A percentile compares a stretch with the other conserved stretches of the same genome.
phyloP scores from a whole-genome alignment of 2,113 vertebrate genomes.

The Chionomys nivalis region DNA sequence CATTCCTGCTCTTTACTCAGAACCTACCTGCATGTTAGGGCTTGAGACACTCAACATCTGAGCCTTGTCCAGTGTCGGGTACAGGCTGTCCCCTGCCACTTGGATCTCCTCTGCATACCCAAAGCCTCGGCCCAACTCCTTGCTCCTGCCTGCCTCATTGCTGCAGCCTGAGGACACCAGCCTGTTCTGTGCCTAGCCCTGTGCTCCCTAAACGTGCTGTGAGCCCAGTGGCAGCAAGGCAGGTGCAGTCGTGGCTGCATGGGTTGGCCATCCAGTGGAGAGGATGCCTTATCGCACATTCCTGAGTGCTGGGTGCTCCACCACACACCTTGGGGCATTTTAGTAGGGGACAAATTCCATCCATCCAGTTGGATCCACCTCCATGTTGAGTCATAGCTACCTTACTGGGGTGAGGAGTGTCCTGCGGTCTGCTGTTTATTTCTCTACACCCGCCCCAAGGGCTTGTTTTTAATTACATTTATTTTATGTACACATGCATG shows the following conservation, averaged over 20 bases:
- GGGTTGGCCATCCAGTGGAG: neutral
- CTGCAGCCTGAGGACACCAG: neutral
- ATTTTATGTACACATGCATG: neutral
- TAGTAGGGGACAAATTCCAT: neutral
- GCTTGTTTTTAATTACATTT: slow-evolving; percentile 76
- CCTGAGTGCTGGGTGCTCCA: neutral
- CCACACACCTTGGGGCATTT: too few species aligned
- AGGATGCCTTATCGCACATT: accelerated
- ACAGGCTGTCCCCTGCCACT: neutral
- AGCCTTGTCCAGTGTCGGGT: neutral
- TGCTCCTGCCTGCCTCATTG: neutral
- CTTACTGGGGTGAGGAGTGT: neutral
- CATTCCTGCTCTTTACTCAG: neutral
- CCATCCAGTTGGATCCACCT: neutral
- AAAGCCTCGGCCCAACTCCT: neutral
- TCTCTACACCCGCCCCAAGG: neutral
- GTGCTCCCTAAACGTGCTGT: neutral
- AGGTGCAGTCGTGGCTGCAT: accelerated
- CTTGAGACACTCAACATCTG: neutral
- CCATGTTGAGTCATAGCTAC: accelerated
- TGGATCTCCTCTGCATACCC: neutral
- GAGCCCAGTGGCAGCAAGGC: neutral
- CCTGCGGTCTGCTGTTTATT: neutral
- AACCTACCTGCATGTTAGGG: neutral
- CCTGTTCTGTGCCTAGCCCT: accelerated